These are phyloP conservation scores for Caerostris darwini DNA, from an alignment of 1,140 invertebrate species.

Conservation along the genomic window DNA sequence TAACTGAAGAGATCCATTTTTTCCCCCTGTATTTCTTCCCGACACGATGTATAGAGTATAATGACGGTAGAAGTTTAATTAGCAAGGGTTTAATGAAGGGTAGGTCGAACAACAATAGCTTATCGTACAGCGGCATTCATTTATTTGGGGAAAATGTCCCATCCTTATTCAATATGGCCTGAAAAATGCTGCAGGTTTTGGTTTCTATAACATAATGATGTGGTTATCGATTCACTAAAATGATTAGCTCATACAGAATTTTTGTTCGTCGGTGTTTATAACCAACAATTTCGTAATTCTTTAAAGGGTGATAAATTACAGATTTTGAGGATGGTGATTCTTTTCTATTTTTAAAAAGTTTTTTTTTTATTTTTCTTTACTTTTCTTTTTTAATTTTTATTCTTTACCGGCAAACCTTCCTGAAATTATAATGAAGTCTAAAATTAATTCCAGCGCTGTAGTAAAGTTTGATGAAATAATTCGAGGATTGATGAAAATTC, in stretches of 20 bases:
- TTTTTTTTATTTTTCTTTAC: not conserved
- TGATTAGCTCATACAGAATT: not conserved
- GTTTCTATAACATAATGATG: not conserved
- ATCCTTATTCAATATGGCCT: not conserved
- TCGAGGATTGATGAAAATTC: constrained; percentile 29
- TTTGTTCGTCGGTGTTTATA: not conserved
- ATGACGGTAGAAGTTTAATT: constrained; percentile 68
- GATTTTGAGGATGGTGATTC: not conserved
- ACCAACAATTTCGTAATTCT: constrained; percentile 13
- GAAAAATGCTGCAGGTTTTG: constrained; percentile 29
- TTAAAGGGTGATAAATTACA: constrained; percentile 33
- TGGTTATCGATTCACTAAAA: constrained; percentile 21
- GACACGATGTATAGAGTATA: constrained; percentile 52
- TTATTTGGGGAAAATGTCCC: constrained; percentile 18
- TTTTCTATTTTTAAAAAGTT: not conserved
- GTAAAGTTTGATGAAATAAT: constrained; percentile 24
- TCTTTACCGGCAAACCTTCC: not conserved
- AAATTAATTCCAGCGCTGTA: not conserved
- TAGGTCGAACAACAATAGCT: constrained; percentile 25
- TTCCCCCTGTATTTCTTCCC: not conserved
- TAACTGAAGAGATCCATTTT: constrained; percentile 42
- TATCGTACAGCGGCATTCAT: not conserved
- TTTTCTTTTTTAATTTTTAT: too few relatives aligned
- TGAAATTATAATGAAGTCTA: constrained; percentile 37
- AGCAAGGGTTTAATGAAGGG: constrained; percentile 20